Percentiles rank a stretch among this genome's conserved stretches.
Evolutionary conservation across 30 jellyfish, hydroid and myxozoan genomes (phyloP).

Genomic region (Aurelia aurita): DNA sequence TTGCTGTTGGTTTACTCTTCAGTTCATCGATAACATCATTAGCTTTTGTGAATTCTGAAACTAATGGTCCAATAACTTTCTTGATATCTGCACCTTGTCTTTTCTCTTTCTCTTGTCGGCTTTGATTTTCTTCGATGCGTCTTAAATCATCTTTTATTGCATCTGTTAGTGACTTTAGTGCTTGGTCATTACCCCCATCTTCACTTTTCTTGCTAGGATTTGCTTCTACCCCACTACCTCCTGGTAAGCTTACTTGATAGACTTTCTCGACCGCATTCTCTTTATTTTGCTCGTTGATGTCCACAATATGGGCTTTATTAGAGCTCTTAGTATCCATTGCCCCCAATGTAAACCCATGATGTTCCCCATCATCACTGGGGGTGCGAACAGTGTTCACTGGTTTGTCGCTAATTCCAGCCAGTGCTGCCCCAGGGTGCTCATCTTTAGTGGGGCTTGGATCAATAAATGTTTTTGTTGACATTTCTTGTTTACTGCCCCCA

Average conservation of each 20-base stretch:
- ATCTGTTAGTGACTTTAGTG: slow-evolving; percentile 83
- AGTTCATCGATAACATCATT: background rate
- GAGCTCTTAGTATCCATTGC: slow-evolving; percentile 70
- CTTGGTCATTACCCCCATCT: slow-evolving; percentile 47
- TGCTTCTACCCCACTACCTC: slow-evolving; percentile 5
- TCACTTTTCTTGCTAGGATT: slow-evolving; percentile 23
- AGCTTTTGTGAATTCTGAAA: slow-evolving; percentile 10
- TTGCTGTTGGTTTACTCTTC: background rate
- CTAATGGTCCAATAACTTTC: slow-evolving; percentile 43
- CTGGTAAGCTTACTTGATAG: slow-evolving; percentile 66
- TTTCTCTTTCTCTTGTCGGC: slow-evolving; percentile 46
- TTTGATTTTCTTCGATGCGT: slow-evolving; percentile 58
- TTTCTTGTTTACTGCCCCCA: slow-evolving; percentile 26
- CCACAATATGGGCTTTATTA: slow-evolving; percentile 66
- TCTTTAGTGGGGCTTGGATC: slow-evolving; percentile 25
- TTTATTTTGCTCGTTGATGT: slow-evolving; percentile 18
- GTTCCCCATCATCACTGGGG: slow-evolving; percentile 68
- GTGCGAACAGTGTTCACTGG: slow-evolving; percentile 46
- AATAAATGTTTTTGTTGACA: slow-evolving; percentile 53
- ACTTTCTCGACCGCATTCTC: slow-evolving; percentile 50
- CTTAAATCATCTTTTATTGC: slow-evolving; percentile 88
- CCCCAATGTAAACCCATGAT: slow-evolving; percentile 95
- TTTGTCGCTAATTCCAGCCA: slow-evolving; percentile 83
- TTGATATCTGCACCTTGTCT: slow-evolving; percentile 33
- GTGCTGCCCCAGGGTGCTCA: slow-evolving; percentile 83